Base-by-base conservation (phyloP, 2,888 invertebrate species). In the Strigamia maritima region DNA sequence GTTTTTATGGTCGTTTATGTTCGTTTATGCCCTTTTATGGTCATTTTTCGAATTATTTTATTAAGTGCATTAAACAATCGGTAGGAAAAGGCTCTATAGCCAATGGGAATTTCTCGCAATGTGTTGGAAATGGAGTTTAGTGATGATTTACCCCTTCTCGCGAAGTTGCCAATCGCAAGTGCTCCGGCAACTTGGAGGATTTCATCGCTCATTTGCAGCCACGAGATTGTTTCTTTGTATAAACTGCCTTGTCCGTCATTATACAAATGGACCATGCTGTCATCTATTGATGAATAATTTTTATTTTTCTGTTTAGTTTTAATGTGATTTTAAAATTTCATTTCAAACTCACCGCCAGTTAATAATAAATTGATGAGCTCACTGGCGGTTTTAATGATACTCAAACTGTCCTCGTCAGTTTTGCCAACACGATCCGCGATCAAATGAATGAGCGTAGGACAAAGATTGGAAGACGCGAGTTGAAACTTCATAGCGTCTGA, bases 91-190 rank as follows among this genome's bases (percentile, higher is more conserved):
- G n/a, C n/a, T n/a, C n/a, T n/a, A n/a, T n/a, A n/a, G n/a, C n/a
- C n/a, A n/a, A n/a, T n/a, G n/a, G n/a, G n/a, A n/a, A n/a, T n/a
- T n/a, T n/a, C n/a, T n/a, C n/a, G n/a, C n/a, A n/a, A n/a, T n/a
- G 22, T n/a, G 31, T 4, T 31, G 3, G 6, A 31, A 4, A 31
- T 31, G 31, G 31, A 31, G 31, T 4, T 31, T 31, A 31, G 31
- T 31, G 3, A 6, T n/a, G 31, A 10, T 81, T 81, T 78, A 88
- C 88, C 89, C 82, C 92, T 92, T 70, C 95, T 88, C 0, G 95
- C 95, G 86, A 96, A 95, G 88, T 96, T 96, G 0, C 94, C 95
- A 82, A 95, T 89, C 0, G 94, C 94, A 81, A 95, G 87, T 3
- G 94, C 91, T 0, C 93, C 94, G 0, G 94, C 92, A n/a, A 92